Percentiles rank a stretch among this genome's conserved stretches.
phyloP scores from a whole-genome alignment of 1,140 invertebrate species.

The Neodiprion pinetum region DNA sequence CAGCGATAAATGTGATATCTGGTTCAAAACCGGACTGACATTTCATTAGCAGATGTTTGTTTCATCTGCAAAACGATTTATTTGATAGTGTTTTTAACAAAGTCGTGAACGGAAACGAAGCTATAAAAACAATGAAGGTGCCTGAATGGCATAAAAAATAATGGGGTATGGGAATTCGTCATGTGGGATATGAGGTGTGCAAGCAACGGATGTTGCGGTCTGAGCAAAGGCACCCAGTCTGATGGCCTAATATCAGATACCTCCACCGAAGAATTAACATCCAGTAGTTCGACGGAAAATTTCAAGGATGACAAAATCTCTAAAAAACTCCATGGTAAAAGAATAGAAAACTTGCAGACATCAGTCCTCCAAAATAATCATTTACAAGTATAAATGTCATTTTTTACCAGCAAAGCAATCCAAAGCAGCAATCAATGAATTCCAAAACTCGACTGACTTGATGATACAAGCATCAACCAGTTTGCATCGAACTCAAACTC shows the following conservation, averaged over 20 bases:
- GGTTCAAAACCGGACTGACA: too few relatives aligned
- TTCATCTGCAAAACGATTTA: neutral
- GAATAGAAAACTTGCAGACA: neutral
- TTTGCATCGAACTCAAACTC: neutral
- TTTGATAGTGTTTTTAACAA: neutral
- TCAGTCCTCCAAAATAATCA: neutral
- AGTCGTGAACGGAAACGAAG: neutral
- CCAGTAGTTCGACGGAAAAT: neutral
- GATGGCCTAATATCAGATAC: neutral
- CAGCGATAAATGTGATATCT: too few relatives aligned
- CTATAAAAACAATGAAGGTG: neutral
- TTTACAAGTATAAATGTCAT: neutral
- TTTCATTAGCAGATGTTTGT: too few relatives aligned
- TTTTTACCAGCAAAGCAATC: neutral
- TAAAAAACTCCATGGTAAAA: neutral
- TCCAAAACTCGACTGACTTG: neutral
- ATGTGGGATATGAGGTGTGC: conserved; percentile 2
- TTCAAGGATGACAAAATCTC: neutral
- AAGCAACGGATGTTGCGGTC: conserved; percentile 1
- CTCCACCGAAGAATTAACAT: neutral
- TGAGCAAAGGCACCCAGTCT: conserved; percentile 11
- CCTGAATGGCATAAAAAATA: neutral
- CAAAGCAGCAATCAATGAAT: neutral
- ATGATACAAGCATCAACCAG: neutral
- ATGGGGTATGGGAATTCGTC: conserved; percentile 1